Evolutionary conservation across 1,140 invertebrate genomes (phyloP).

Genomic region (Zaprionus vittiger): DNA sequence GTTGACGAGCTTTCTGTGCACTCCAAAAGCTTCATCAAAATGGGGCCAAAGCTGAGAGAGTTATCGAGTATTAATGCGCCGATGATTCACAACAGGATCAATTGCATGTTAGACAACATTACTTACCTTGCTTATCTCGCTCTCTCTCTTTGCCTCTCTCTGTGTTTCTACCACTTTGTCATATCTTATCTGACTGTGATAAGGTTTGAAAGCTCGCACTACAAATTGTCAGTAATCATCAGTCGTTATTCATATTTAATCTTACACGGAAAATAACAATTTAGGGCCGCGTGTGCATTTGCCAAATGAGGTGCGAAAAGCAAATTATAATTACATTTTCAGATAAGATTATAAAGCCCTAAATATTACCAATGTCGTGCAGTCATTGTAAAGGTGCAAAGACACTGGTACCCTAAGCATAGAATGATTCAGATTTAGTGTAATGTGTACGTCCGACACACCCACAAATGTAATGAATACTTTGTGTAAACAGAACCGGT

Average conservation of each 20-base stretch:
- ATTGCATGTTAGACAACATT: background rate
- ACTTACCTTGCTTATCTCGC: background rate
- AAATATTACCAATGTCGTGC: constrained; percentile 2
- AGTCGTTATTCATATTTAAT: constrained; percentile 58
- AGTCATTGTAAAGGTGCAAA: background rate
- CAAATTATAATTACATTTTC: constrained; percentile 63
- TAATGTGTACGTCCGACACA: background rate
- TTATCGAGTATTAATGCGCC: background rate
- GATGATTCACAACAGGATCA: constrained; percentile 1
- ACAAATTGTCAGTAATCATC: constrained; percentile 55
- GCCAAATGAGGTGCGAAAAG: constrained; percentile 27
- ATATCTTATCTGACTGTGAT: constrained; percentile 33
- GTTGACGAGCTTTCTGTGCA: background rate
- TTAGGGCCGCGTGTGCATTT: background rate
- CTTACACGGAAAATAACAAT: constrained; percentile 33
- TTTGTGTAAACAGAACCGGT: background rate
- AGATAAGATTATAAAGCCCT: constrained; percentile 52
- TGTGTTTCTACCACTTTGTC: background rate
- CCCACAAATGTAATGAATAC: background rate
- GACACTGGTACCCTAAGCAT: background rate
- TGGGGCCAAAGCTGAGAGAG: background rate
- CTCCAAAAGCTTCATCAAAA: background rate
- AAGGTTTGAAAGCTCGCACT: constrained; percentile 1
- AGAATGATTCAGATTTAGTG: constrained; percentile 3
- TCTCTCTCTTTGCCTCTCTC: background rate